phyloP scores from a whole-genome alignment of 1,140 invertebrate genomes.

The Zaprionus gabonicus region DNA sequence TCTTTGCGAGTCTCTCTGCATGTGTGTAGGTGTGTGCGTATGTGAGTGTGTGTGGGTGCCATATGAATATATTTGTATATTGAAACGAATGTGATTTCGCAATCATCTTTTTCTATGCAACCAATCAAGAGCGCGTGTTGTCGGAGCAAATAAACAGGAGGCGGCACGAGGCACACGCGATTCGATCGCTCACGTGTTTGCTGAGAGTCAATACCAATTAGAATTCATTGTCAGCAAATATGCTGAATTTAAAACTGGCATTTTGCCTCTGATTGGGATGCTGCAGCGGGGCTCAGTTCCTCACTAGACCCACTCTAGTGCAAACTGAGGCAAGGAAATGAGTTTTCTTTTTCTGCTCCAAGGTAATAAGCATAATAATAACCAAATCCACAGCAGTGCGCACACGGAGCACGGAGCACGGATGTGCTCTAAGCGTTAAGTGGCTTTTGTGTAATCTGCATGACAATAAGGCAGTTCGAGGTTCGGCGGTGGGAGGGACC shows the following conservation, averaged over 20 bases:
- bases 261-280: background rate
- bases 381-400: constrained; percentile 26
- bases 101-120: constrained; percentile 19
- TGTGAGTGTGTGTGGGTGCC: constrained; percentile 5
- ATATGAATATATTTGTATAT: constrained; percentile 17
- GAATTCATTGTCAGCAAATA: constrained; percentile 70
- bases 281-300: background rate
- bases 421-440: constrained; percentile 49
- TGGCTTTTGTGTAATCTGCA: constrained; percentile 76
- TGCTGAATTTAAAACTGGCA: constrained; percentile 23
- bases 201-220: constrained; percentile 67
- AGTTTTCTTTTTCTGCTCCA: constrained; percentile 31
- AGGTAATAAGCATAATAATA: constrained; percentile 74
- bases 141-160: constrained; percentile 21
- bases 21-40: constrained; percentile 8
- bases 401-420: constrained; percentile 6
- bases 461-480: constrained; percentile 65
- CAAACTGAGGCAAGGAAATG: constrained; percentile 48
- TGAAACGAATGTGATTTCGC: constrained; percentile 21
- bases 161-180: background rate
- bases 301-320: background rate
- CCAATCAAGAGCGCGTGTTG: constrained; percentile 27
- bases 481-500: background rate
- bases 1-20: background rate
- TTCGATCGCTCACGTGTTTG: constrained; percentile 32